Base-by-base conservation (phyloP, 2,888 invertebrate species). In the Melanostoma scalare region DNA sequence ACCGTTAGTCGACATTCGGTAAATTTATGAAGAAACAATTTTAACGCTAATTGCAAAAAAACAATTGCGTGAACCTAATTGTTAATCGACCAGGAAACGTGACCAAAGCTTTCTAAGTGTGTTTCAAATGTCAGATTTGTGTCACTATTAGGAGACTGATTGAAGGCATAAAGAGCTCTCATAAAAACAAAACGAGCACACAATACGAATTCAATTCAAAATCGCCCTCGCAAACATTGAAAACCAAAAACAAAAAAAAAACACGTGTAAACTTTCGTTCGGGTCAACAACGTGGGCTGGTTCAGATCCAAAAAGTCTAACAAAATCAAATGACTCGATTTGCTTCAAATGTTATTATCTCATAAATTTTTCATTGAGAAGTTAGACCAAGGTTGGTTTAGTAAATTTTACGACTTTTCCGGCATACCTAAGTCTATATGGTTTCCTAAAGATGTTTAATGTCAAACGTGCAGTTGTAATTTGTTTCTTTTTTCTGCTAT, bases 61-160 rank as follows among this genome's bases (percentile, higher is more conserved):
- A 20, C 0, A 20, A 20, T 1, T n/a, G 56, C 46, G 68, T 46
- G 48, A 30, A 55, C 46, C 46, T 46, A 38, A 38, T 68, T 46
- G 30, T 31, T 50, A 63, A 63, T 50, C 20, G 38, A 55, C 33
- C 55, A 55, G 38, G 55, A 55, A 55, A 55, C 20, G 20, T 20
- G 20, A 20, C 20, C 20, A 20, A 20, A 20, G 20, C 20, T 20
- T 20, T 20, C 20, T 20, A 4, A 2, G 31, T 3, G 44, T 56
- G 56, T 52, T 46, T 63, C 69, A 69, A 77, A 42, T 50, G 77
- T 77, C 77, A 33, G 77, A 55, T 77, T 71, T 77, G 63, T 77
- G 77, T 77, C 77, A 63, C 30, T 55, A 46, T 63, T 75, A 52
- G 10, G 30, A 40, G 67, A 48, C 48, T 50, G 56, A 60, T 31